Base-by-base conservation (phyloP, 1,140 invertebrate genomes). In the Listronotus bonariensis region DNA sequence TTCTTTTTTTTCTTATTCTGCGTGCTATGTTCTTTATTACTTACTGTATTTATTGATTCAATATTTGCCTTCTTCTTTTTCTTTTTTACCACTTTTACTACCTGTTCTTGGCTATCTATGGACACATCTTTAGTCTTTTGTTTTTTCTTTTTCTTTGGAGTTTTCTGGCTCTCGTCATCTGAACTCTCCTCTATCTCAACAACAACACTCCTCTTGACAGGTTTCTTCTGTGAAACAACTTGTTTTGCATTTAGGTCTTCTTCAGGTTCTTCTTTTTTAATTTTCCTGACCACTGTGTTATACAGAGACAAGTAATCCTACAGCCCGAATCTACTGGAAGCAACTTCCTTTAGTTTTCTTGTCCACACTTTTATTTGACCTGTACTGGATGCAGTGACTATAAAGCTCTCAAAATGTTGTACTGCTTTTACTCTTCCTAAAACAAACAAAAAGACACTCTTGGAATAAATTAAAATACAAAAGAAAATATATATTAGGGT, bases 301-400 rank as follows among this genome's bases (percentile, higher is more conserved):
- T 72, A 63, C 79, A 76, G 15, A 87, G 65, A 72, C 85, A 86
- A 26, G 85, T 88, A 5, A 86, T 79, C 69, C 86, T 81, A 74
- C 86, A 87, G 17, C 83, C 82, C 6, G 84, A 83, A 75, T 82
- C 84, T 26, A 73, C 68, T n/a, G 48, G 76, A 77, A 49, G 79
- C 78, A 58, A 87, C 73, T 74, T 83, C 78, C 62, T 73, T 76
- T 26, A 90, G 72, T 12, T 73, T 78, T 57, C 78, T 78, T 46
- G 82, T 81, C 91, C 91, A 95, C 0, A 92, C 70, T 81, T 92
- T 92, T 40, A 95, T 84, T 76, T 89, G 85, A 0, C 92, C 92
- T 42, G 86, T 84, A 80, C 90, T 93, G 1, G 88, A 89, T 15
- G 83, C 86, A 18, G 88, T 85, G 3, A 70, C 77, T 43, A 80